Evolutionary conservation across 2,113 vertebrate genomes (phyloP).

Genomic region (Orycteropus afer): DNA sequence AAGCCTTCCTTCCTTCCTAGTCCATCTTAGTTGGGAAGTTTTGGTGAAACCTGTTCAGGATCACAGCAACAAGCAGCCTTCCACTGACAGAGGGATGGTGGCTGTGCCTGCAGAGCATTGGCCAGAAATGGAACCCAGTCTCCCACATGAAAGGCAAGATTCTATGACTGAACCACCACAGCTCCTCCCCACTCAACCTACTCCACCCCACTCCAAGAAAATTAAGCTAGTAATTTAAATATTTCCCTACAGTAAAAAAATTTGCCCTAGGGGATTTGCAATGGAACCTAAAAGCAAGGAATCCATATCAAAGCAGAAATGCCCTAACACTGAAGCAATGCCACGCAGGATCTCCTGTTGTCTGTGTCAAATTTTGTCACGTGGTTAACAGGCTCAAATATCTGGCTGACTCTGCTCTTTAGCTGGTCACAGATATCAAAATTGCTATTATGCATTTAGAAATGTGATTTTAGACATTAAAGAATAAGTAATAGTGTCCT

Average conservation of each 20-base stretch:
- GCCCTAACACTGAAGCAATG: background rate
- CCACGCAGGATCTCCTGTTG: background rate
- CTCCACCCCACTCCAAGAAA: fast-evolving
- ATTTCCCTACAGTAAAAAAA: background rate
- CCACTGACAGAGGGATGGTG: background rate
- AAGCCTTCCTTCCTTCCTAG: background rate
- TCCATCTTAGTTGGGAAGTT: background rate
- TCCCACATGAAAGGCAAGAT: background rate
- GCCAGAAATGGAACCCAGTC: background rate
- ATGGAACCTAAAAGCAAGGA: background rate
- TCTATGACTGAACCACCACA: background rate
- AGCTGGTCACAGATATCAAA: background rate
- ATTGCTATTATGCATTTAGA: background rate
- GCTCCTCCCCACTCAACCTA: background rate
- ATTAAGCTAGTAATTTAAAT: background rate
- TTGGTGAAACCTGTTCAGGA: background rate
- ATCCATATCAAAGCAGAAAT: background rate
- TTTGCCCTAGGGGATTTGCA: background rate
- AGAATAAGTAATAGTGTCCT: background rate
- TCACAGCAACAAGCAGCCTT: background rate
- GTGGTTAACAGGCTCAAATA: background rate
- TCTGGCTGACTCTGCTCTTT: background rate
- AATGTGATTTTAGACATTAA: background rate
- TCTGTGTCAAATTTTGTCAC: background rate
- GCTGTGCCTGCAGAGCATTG: background rate